Evolutionary conservation across 2,888 invertebrate genomes (phyloP).

Genomic region (Ochlodes sylvanus): DNA sequence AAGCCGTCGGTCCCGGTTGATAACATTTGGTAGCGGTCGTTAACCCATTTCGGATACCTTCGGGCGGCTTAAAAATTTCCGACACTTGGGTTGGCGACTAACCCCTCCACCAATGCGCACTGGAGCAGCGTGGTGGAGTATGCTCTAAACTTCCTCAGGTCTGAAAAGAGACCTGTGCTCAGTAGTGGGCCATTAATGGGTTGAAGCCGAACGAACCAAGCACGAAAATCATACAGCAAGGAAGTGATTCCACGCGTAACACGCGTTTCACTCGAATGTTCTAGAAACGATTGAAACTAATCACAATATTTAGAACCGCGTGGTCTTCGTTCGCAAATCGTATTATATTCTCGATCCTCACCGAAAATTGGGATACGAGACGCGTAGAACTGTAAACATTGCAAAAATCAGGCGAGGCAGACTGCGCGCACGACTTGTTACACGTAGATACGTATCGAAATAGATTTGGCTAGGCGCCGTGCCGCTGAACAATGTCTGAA

Average conservation of each 20-base stretch:
- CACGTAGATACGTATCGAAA: slow-evolving; percentile 78
- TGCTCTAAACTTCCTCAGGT: too few species aligned
- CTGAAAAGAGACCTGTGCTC: too few species aligned
- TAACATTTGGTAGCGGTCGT: too few species aligned
- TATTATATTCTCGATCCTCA: slow-evolving; percentile 12
- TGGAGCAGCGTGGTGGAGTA: too few species aligned
- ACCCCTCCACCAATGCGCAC: too few species aligned
- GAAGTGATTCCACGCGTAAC: not conserved
- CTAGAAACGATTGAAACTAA: not conserved
- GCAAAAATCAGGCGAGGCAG: slow-evolving; percentile 65
- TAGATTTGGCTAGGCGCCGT: slow-evolving; percentile 81
- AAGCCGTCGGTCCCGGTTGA: too few species aligned
- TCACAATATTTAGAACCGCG: not conserved
- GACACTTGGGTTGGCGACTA: too few species aligned
- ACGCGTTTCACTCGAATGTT: too few species aligned
- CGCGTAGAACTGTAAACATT: slow-evolving; percentile 50
- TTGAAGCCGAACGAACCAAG: too few species aligned
- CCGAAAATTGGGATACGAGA: slow-evolving; percentile 17
- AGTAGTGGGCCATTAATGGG: too few species aligned
- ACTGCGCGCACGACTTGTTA: slow-evolving; percentile 59
- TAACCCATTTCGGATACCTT: too few species aligned
- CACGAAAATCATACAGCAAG: not conserved
- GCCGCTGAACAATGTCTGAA: slow-evolving; percentile 73
- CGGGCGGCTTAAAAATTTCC: too few species aligned
- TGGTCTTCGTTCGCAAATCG: slow-evolving; percentile 1